Conservation (phyloP, 2,113 vertebrate genomes). For the Tragelaphus strepsiceros region DNA sequence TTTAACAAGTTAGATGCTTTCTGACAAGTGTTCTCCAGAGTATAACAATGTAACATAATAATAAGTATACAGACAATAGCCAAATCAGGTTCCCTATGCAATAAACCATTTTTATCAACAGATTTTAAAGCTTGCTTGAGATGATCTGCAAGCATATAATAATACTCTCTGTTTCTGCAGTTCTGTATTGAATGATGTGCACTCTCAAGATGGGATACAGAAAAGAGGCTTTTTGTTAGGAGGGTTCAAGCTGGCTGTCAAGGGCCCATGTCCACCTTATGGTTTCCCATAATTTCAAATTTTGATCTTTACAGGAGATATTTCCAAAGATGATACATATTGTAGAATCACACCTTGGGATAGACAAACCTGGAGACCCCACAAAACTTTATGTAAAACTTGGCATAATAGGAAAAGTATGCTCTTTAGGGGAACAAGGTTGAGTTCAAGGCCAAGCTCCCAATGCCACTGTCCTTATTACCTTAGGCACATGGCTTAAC, state of each 20-base stretch:
- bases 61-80: slow-evolving; percentile 7
- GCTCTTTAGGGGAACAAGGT: background rate
- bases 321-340: background rate
- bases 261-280: background rate
- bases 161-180: background rate
- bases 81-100: background rate
- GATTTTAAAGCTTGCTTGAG: background rate
- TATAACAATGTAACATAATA: background rate
- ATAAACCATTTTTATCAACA: background rate
- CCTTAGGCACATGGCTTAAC: background rate
- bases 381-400: background rate
- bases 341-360: background rate
- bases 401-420: background rate
- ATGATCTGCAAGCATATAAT: background rate
- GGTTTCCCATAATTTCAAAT: background rate
- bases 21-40: background rate
- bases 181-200: background rate
- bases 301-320: background rate
- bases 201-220: background rate
- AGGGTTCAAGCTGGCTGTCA: background rate
- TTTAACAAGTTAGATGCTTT: background rate
- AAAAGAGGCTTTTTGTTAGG: background rate
- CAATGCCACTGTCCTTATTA: background rate
- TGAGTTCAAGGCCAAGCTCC: background rate
- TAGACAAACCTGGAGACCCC: background rate